Evolutionary conservation across 2,888 invertebrate species (phyloP).

Genomic region (Leptura quadrifasciata): DNA sequence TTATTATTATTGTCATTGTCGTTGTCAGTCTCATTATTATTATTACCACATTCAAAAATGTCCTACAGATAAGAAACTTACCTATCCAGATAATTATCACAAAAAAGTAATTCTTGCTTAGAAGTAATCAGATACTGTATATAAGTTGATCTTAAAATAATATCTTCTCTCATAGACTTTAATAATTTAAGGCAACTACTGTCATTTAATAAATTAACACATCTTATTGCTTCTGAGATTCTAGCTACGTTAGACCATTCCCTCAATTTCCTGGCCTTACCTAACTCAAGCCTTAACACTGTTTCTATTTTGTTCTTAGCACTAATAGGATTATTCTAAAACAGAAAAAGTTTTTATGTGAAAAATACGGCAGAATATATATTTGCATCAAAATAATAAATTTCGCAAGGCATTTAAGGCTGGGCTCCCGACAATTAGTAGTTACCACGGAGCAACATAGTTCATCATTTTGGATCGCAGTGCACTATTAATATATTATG

Average conservation of each 20-base stretch:
- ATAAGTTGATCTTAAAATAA: slow-evolving; percentile 85
- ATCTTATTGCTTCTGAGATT: slow-evolving; percentile 88
- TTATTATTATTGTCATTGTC: no score
- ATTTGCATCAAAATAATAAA: no score
- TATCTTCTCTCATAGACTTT: slow-evolving; percentile 84
- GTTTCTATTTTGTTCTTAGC: slow-evolving; percentile 76
- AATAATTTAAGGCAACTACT: slow-evolving; percentile 84
- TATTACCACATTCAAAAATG: not conserved
- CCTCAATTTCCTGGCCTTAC: slow-evolving; percentile 88
- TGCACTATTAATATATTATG: no score
- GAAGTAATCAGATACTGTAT: slow-evolving; percentile 88
- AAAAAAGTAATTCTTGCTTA: slow-evolving; percentile 86
- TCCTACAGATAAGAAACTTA: slow-evolving; percentile 63
- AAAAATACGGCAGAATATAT: no score
- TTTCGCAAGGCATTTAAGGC: no score
- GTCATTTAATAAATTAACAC: slow-evolving; percentile 83
- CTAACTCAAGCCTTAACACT: slow-evolving; percentile 84
- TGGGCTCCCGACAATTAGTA: no score
- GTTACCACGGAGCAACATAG: no score
- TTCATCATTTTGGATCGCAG: not conserved
- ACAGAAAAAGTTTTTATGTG: not conserved
- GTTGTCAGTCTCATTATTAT: no score
- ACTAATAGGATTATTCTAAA: slow-evolving; percentile 62
- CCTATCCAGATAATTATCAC: slow-evolving; percentile 83
- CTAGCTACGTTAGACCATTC: slow-evolving; percentile 86